A percentile compares a stretch with the other conserved stretches of the same genome.
These are phyloP conservation scores for Morelia viridis DNA, from an alignment of 2,797 vertebrate species.

Conservation along the genomic window DNA sequence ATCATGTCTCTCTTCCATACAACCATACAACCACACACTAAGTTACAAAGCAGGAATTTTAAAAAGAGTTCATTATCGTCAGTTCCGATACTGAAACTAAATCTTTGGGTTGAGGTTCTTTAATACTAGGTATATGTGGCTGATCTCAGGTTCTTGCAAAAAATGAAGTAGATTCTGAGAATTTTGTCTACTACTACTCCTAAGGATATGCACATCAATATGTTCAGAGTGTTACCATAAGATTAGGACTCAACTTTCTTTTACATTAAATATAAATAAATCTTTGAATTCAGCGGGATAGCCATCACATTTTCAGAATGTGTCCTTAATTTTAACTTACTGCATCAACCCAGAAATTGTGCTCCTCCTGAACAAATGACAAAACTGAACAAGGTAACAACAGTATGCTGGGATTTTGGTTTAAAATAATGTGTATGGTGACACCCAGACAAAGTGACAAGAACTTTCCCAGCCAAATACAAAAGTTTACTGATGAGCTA, in stretches of 20 bases:
- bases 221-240: neutral
- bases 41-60: neutral
- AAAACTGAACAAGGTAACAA: neutral
- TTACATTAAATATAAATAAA: neutral
- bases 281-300: neutral
- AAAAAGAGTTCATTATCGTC: neutral
- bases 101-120: neutral
- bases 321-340: neutral
- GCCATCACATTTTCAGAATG: constrained; percentile 4
- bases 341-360: neutral
- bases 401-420: neutral
- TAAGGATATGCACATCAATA: neutral
- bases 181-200: neutral
- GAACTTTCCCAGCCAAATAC: neutral
- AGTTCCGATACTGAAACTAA: neutral
- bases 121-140: neutral
- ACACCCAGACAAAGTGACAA: neutral
- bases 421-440: neutral
- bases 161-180: neutral
- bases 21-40: neutral
- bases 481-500: neutral
- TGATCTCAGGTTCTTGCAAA: neutral
- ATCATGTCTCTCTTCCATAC: neutral
- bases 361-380: neutral
- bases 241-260: neutral